Conservation (phyloP, 2,888 invertebrate species). For the Tenthredo notha region DNA sequence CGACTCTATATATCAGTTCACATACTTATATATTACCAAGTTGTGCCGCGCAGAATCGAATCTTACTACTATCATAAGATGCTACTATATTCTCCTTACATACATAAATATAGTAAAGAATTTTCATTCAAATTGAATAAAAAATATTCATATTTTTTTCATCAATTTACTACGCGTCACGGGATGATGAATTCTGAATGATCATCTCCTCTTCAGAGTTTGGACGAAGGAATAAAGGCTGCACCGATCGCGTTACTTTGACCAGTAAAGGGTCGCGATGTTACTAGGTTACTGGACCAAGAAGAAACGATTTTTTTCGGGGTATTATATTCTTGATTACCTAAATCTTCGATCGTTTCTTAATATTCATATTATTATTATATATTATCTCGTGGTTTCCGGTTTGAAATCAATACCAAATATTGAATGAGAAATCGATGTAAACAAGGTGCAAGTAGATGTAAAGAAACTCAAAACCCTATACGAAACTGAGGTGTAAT, state of each 20-base stretch:
- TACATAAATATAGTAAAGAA: too few species aligned
- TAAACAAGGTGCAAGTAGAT: neutral
- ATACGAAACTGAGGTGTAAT: too few species aligned
- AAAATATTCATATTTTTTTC: too few species aligned
- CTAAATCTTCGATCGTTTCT: neutral
- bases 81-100: too few species aligned
- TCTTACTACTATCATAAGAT: neutral
- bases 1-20: neutral
- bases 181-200: neutral
- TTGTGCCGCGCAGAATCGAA: neutral
- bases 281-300: constrained; percentile 69
- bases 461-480: neutral
- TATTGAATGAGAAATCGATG: neutral
- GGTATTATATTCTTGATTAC: neutral
- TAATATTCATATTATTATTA: neutral
- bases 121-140: too few species aligned
- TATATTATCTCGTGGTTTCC: constrained; percentile 25
- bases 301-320: constrained; percentile 63
- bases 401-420: constrained; percentile 1
- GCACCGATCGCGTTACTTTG: neutral
- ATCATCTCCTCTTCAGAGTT: neutral
- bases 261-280: neutral
- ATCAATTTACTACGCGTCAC: neutral
- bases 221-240: neutral
- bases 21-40: neutral